Base-by-base conservation (phyloP, 2,113 vertebrate genomes). In the Zosterops hypoxanthus region DNA sequence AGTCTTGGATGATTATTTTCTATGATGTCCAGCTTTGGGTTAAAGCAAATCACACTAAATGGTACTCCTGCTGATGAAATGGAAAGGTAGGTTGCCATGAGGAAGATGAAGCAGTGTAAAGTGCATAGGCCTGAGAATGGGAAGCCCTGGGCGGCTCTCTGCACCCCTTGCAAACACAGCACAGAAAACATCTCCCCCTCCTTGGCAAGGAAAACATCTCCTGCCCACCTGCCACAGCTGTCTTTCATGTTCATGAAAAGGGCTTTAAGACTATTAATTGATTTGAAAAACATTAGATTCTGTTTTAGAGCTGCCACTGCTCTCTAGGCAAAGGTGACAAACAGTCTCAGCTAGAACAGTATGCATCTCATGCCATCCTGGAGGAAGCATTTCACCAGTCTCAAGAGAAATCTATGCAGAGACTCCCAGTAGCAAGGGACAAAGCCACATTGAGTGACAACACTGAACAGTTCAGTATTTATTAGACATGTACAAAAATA, bases 381-480 rank as follows among this genome's bases (percentile, higher is more conserved):
- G 42, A 88, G 69, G 76, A 81, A 94, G 68, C 44, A 44, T 83
- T 92, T 91, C 0, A 0, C 16, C 76, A 75, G 39, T 76, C 79
- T 80, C 75, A 72, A 46, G 41, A 71, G 71, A 92, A 93, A 86
- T 50, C 55, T n/a, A 12, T 5, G 65, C 33, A 88, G 60, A 88
- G 36, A 87, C 29, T 94, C 64, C 55, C 61, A 86, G 69, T 12
- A 96, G 72, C 64, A 86, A 66, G 60, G 44, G 86, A 93, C 92
- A 95, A 92, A 93, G 88, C 42, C 44, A 68, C 60, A 78, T 0
- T 44, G 60, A 91, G 72, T 49, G 65, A 63, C 64, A 83, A 61
- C 64, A 63, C 69, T 29, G 63, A 97, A 94, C 56, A 86, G 49
- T 59, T 90, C 66, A 70, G 76, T 60, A 84, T 84, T 95, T 81